Evolutionary conservation across 1,140 invertebrate genomes (phyloP), one percentile per base, ranked within the genome.

Genomic region (Ruditapes philippinarum): DNA sequence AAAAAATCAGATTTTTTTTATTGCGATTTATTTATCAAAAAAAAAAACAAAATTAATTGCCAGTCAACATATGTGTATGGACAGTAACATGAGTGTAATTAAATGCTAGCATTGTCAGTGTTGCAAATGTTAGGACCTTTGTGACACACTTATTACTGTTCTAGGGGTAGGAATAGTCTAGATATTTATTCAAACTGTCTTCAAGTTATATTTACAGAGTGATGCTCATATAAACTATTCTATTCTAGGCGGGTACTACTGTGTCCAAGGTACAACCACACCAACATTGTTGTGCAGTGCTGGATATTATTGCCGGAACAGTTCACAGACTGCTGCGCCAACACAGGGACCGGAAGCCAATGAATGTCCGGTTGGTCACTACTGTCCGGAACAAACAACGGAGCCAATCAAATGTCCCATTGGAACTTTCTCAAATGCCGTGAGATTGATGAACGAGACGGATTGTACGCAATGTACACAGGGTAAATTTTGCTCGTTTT

Each of bases 171-270:
- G n/a, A n/a, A n/a, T n/a, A n/a, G n/a, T n/a, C n/a, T n/a, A n/a
- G n/a, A n/a, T n/a, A n/a, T n/a, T n/a, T n/a, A n/a, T n/a, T n/a
- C n/a, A n/a, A n/a, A n/a, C n/a, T n/a, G n/a, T n/a, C n/a, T n/a
- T n/a, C n/a, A n/a, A n/a, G n/a, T n/a, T n/a, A n/a, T n/a, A n/a
- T n/a, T n/a, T n/a, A n/a, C n/a, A n/a, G n/a, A n/a, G n/a, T n/a
- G n/a, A n/a, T n/a, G n/a, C n/a, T n/a, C n/a, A n/a, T n/a, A n/a
- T n/a, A n/a, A n/a, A n/a, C n/a, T n/a, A n/a, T n/a, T n/a, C n/a
- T n/a, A n/a, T n/a, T n/a, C n/a, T n/a, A 94, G 94, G 95, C 88
- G 95, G 94, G 2, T 93, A 92, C 54, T 95, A 95, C 90, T 95
- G 95, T 84, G 86, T 93, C 11, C 89, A 81, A 1, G 94, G 93